Conservation (phyloP, 1,140 invertebrate species). For the Drosophila sturtevanti region DNA sequence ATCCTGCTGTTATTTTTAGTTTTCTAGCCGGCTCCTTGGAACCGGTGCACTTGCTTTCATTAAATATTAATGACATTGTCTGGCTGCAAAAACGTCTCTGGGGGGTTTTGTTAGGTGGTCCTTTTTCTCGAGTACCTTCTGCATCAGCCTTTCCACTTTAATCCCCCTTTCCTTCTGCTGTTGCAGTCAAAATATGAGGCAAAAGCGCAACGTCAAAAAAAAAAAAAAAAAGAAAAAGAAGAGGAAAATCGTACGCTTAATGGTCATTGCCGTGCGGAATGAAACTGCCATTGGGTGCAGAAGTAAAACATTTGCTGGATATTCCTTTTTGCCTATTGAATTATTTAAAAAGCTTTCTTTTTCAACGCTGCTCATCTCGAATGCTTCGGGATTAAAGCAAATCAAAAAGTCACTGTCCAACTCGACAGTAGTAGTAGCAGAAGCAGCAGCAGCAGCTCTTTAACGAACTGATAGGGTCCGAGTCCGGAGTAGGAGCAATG, state of each 20-base stretch:
- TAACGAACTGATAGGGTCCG: background rate
- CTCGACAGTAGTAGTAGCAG: conserved; percentile 2
- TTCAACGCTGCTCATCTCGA: conserved; percentile 25
- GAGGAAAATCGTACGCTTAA: conserved; percentile 57
- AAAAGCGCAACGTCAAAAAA: conserved; percentile 66
- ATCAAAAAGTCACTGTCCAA: conserved; percentile 56
- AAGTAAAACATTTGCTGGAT: conserved; percentile 25
- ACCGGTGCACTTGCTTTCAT: conserved; percentile 65
- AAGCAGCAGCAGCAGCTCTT: conserved; percentile 28
- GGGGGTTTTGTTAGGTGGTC: background rate
- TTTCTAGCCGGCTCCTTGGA: conserved; percentile 35
- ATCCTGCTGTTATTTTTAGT: conserved; percentile 45
- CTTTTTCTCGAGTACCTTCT: background rate
- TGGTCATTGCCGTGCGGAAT: conserved; percentile 49
- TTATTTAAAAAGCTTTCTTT: conserved; percentile 66
- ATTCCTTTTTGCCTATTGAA: conserved; percentile 51
- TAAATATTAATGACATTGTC: conserved; percentile 75
- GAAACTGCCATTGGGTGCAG: conserved; percentile 43
- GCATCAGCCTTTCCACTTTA: background rate
- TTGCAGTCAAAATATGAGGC: conserved; percentile 61
- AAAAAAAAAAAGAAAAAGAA: background rate
- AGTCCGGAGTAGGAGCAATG: background rate
- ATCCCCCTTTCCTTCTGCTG: background rate
- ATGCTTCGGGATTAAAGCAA: conserved; percentile 61
- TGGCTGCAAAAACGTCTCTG: conserved; percentile 27